Conservation (phyloP, 2,113 vertebrate species). For the Meriones unguiculatus region DNA sequence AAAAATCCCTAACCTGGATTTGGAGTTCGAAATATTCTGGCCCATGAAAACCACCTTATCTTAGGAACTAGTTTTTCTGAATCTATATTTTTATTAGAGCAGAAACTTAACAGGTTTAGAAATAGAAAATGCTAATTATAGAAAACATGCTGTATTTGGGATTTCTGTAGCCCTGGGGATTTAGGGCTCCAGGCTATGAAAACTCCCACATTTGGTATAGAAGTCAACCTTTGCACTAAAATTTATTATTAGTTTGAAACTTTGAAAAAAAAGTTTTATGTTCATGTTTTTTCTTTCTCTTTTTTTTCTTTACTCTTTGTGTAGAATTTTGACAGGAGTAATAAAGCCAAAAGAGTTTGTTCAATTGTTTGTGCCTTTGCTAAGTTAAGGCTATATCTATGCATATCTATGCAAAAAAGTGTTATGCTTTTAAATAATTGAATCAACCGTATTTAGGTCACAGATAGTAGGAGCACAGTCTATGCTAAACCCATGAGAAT, state of each 20-base stretch:
- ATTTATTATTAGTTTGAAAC: slow-evolving; percentile 77
- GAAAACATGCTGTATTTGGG: slow-evolving; percentile 85
- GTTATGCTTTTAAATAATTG: slow-evolving; percentile 57
- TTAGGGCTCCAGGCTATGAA: slow-evolving; percentile 80
- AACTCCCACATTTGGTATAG: slow-evolving; percentile 79
- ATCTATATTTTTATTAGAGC: slow-evolving; percentile 82
- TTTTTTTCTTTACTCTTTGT: slow-evolving; percentile 75
- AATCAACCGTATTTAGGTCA: slow-evolving; percentile 60
- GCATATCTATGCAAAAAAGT: too few relatives aligned
- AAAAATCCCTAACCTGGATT: slow-evolving; percentile 55
- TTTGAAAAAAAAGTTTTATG: slow-evolving; percentile 68
- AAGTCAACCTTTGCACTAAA: slow-evolving; percentile 82
- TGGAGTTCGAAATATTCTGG: slow-evolving; percentile 80
- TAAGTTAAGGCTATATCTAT: background rate
- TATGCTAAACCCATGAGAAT: slow-evolving; percentile 33
- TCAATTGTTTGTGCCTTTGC: slow-evolving; percentile 1
- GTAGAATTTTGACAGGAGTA: slow-evolving; percentile 78
- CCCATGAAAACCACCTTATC: slow-evolving; percentile 78
- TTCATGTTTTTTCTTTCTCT: slow-evolving; percentile 74
- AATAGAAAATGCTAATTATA: slow-evolving; percentile 87
- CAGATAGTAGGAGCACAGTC: slow-evolving; percentile 37
- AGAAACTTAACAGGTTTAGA: slow-evolving; percentile 86
- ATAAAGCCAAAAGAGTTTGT: slow-evolving; percentile 46
- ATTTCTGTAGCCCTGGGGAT: slow-evolving; percentile 85
- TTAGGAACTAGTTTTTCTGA: slow-evolving; percentile 79